Evolutionary conservation across 92 coral and sea anemone genomes (phyloP), one percentile per base, ranked within the genome.

Genomic region (Pocillopora grandis): DNA sequence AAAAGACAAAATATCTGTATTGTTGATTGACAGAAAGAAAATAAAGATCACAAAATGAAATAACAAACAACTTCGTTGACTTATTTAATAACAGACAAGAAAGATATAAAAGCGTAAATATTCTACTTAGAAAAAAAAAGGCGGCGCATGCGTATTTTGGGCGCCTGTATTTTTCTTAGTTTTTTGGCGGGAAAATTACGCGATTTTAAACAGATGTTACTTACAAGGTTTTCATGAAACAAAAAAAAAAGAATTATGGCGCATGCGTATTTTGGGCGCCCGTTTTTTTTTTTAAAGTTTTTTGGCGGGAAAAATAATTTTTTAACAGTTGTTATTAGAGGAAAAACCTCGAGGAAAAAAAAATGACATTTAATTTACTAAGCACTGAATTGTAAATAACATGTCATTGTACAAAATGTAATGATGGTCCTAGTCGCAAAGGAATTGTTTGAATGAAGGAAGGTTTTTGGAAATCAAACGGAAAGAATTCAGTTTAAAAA

Each of bases 291-390:
- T 70, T 20, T 48, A 15, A 68, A 68, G 56, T 69, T 16, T 69
- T 69, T 69, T 69, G 74, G 74, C 23, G 74, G 74, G 74, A 36
- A 69, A 69, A 36, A 68, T 13, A 35, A 13, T 13, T 70, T 70
- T 70, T 68, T 2, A 70, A 70, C 57, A 37, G 75, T 33, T 36
- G 75, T 70, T 70, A 70, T 4, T 13, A 70, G 17, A 35, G 13
- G 14, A 70, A 35, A 11, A 70, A 70, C 42, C 2, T 13, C 10
- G 1, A 69, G 52, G 12, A 16, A 70, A 12, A 70, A 10, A 37
- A 42, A 35, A 17, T n/a, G 9, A 16, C 52, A 42, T 37, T 9
- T 33, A 19, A 8, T 70, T 16, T 2, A 70, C 55, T 1, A 33
- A 33, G 70, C 21, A 64, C n/a, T 19, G 10, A 19, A 8, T 5